Base-by-base conservation (phyloP, 2,797 vertebrate species). In the Otolemur crassicaudatus region DNA sequence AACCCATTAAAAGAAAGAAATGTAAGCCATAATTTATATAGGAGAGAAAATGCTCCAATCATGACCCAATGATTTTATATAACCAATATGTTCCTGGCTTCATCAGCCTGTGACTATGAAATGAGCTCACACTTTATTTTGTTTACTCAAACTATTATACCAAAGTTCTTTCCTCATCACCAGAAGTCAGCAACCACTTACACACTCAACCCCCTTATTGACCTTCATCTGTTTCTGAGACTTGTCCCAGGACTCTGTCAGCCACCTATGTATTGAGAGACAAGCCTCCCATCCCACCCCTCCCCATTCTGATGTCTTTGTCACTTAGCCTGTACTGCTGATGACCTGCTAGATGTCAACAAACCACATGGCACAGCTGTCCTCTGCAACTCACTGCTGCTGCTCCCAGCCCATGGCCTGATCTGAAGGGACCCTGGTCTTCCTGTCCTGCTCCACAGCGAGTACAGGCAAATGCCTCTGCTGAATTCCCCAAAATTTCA, bases 11-110 rank as follows among this genome's bases (percentile, higher is more conserved):
- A 89, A 83, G 61, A 61, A 67, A 96, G 79, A 87, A 96, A 96
- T 91, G 87, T 97, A 72, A 73, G 60, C 22, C 84, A 94, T 88
- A 95, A 97, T 92, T 97, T 95, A 97, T 87, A 95, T 53, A 90
- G 72, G 93, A 97, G 98, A 92, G 2, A 95, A 97, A 98, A 97
- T 92, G 37, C 34, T 93, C 76, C 65, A 88, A 97, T 95, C 90
- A 89, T 79, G 96, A 77, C 73, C 72, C 91, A 84, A 79, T 80
- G 94, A 88, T 73, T 93, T 96, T 96, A 91, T 93, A 46, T 80
- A 94, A 93, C 95, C 96, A 98, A 70, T 92, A 91, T 79, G 95
- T 90, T 94, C 91, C 94, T 79, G 94, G 58, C 29, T 82, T 97
- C 97, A 79, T 16, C 60, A 58, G 63, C 73, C 76, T 82, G 65